Base-by-base conservation (phyloP, 2,113 vertebrate genomes). In the Pithys albifrons region DNA sequence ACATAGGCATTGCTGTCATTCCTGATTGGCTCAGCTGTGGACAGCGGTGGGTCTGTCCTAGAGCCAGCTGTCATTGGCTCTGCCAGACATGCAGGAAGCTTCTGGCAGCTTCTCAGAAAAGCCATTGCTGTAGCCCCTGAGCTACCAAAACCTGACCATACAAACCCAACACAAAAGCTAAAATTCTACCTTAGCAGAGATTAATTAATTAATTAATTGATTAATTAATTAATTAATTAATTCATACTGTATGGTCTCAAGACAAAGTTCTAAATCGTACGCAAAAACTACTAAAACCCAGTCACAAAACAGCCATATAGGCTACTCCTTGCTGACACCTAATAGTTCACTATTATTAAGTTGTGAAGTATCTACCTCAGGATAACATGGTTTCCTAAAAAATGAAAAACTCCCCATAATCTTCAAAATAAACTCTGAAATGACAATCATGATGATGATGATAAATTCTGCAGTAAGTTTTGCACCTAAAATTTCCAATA, bases 41-140 rank as follows among this genome's bases (percentile, higher is more conserved):
- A 13, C 54, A 54, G 46, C 1, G 2, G 45, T 2, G 2, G 1
- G 7, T 57, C 39, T 2, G 1, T 18, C 25, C 41, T 62, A 71
- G 17, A 48, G 46, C 48, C 0, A 0, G 16, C 29, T 22, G 48
- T 14, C 2, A 15, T 9, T 31, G 55, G 29, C 29, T 62, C 29
- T 69, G 13, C 29, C 0, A 4, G 39, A 69, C n/a, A 15, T 2
- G 14, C 16, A 24, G 20, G 9, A 55, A 48, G 20, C 16, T 75
- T 11, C 4, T 1, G 39, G 24, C 33, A 62, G 19, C 20, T 55
- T 48, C 64, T 83, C 41, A 62, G 14, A 90, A 20, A 76, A 62
- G 5, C 17, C 29, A 35, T 1, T 16, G 10, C 39, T 54, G 24
- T 7, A 69, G 54, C 15, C 45, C 1, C 6, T 13, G 29, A 0